Evolutionary conservation across 2,113 vertebrate species (phyloP), one percentile per base, ranked within the genome.

Genomic region (Synodontis membranacea): DNA sequence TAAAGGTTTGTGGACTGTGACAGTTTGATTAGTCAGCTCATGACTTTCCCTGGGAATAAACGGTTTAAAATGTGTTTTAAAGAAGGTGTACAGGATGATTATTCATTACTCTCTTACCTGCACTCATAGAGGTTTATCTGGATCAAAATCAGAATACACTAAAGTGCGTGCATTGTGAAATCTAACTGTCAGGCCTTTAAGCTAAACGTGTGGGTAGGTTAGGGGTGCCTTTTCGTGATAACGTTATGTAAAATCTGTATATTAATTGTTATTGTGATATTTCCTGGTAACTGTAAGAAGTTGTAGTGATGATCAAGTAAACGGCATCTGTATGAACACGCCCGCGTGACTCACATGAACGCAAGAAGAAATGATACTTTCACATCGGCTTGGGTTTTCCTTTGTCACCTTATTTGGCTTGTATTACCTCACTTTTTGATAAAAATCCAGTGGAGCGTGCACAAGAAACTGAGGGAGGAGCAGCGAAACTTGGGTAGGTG

Each of bases 1-100:
- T 82, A 66, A 92, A 88, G 88, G 91, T 92, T 89, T 93, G 87
- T 88, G 87, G 91, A 88, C 46, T 86, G n/a, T 78, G 34, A 23
- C 34, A 48, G 84, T 89, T 85, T 89, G 90, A 88, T 88, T 87
- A 91, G 86, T 91, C 91, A 92, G 54, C 64, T 12, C 66, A 85
- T 50, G 31, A 37, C 80, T 31, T 44, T 66, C 83, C 74, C 62
- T 72, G 75, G 82, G 2, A 5, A 42, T 46, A 0, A 81, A 10
- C 82, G 79, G 37, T 79, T 76, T 31, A 56, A 37, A 42, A 6
- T 14, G 46, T 31, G 42, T 78, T 4, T 50, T 50, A 9, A 46
- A 50, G n/a, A 78, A 78, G 9, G 74, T 78, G 74, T 31, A 17
- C 74, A 75, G 15, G 25, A 31, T 76, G 74, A 78, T 9, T 78